Conservation (phyloP, 2,113 vertebrate species). For the Cebus imitator region DNA sequence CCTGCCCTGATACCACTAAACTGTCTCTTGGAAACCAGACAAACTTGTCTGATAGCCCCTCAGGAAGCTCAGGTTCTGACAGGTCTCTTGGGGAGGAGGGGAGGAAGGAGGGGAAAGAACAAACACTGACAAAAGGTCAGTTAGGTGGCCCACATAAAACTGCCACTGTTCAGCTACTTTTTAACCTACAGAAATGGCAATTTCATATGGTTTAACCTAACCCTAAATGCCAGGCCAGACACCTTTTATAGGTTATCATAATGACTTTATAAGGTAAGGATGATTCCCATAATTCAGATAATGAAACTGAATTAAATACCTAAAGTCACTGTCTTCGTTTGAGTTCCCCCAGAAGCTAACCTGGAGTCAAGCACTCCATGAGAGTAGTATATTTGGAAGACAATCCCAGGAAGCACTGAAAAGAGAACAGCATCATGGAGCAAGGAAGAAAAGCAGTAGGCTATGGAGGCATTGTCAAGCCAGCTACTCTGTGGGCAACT, state of each 20-base stretch:
- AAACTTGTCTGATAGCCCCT: neutral
- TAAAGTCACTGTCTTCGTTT: constrained; percentile 35
- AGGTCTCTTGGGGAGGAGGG: neutral
- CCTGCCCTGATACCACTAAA: neutral
- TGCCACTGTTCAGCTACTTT: neutral
- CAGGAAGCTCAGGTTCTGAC: neutral
- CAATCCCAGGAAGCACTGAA: neutral
- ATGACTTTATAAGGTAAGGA: neutral
- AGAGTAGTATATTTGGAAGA: neutral
- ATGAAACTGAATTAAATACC: constrained; percentile 44
- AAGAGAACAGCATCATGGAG: neutral
- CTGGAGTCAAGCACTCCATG: neutral
- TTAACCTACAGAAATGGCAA: neutral
- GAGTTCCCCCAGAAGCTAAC: neutral
- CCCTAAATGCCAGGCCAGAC: constrained; percentile 23
- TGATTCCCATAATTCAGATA: constrained; percentile 39
- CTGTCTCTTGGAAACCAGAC: neutral
- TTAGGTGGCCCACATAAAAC: neutral
- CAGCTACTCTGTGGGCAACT: neutral
- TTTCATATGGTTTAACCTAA: constrained; percentile 11
- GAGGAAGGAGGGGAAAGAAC: neutral
- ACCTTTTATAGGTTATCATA: neutral
- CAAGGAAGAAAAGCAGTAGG: neutral
- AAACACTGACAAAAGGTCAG: neutral
- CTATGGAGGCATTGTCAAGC: neutral